phyloP scores from a whole-genome alignment of 2,113 vertebrate genomes.

The Hemiprocne comata region DNA sequence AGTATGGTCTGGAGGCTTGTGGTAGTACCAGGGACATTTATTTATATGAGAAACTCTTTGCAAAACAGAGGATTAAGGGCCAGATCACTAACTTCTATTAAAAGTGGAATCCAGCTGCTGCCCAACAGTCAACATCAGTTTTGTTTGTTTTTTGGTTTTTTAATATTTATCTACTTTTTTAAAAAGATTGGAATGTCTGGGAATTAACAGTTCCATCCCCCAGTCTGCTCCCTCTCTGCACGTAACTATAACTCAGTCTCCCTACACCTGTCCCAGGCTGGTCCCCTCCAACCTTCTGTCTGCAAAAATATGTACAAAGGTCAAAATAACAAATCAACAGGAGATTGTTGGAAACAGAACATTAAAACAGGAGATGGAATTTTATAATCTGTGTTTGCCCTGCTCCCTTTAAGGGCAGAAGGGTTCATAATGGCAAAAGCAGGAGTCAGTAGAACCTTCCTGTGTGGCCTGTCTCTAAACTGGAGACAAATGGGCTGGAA shows the following conservation, averaged over 20 bases:
- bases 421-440: background rate
- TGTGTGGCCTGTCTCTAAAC: background rate
- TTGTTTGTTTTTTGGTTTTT: background rate
- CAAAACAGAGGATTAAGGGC: background rate
- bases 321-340: conserved; percentile 18
- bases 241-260: background rate
- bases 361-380: background rate
- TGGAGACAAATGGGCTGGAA: background rate
- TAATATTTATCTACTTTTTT: background rate
- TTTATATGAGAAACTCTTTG: background rate
- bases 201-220: background rate
- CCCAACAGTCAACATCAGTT: background rate
- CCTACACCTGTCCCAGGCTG: background rate
- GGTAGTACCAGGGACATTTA: background rate
- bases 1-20: background rate
- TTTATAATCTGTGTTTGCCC: background rate
- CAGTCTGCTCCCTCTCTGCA: background rate
- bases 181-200: background rate
- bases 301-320: background rate
- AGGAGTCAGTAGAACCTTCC: background rate
- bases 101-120: background rate
- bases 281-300: background rate
- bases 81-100: background rate
- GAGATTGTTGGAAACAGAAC: background rate
- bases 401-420: background rate